phyloP scores from a whole-genome alignment of 2,797 vertebrate genomes.

The Psittacula derbiana region DNA sequence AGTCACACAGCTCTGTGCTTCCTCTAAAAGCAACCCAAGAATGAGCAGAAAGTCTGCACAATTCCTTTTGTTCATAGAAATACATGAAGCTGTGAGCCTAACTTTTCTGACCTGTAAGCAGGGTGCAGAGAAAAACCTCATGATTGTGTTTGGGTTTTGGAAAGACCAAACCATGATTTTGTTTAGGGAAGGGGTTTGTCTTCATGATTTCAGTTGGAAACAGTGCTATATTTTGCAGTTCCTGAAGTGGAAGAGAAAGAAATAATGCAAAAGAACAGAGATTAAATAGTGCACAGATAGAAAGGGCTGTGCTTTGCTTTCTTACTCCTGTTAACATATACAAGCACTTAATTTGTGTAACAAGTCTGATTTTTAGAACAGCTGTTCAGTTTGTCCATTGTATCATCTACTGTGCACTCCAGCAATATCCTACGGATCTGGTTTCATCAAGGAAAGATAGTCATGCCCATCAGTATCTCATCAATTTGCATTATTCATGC shows the following conservation, averaged over 20 bases:
- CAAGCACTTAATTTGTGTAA: not conserved
- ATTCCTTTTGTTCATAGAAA: not conserved
- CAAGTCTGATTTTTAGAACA: not conserved
- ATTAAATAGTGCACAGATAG: not conserved
- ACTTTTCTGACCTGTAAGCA: not conserved
- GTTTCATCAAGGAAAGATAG: not conserved
- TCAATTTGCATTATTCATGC: conserved; percentile 17
- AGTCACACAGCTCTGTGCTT: not conserved
- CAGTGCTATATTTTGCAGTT: not conserved
- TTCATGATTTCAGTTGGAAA: not conserved
- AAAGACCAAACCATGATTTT: not conserved
- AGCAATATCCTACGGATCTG: not conserved
- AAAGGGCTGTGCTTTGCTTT: not conserved
- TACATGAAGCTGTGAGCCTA: accelerated
- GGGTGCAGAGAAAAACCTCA: not conserved
- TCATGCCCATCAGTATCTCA: not conserved
- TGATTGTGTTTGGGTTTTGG: not conserved
- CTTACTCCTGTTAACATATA: not conserved
- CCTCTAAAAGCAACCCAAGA: not conserved
- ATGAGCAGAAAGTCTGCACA: not conserved
- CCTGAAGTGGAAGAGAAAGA: not conserved
- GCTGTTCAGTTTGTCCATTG: not conserved
- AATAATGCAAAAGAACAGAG: not conserved
- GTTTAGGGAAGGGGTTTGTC: not conserved
- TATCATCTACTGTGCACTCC: not conserved